Percentiles rank a stretch among this genome's conserved stretches.
These are phyloP conservation scores for Urechis unicinctus DNA, from an alignment of 2,888 invertebrate genomes.

Conservation along the genomic window DNA sequence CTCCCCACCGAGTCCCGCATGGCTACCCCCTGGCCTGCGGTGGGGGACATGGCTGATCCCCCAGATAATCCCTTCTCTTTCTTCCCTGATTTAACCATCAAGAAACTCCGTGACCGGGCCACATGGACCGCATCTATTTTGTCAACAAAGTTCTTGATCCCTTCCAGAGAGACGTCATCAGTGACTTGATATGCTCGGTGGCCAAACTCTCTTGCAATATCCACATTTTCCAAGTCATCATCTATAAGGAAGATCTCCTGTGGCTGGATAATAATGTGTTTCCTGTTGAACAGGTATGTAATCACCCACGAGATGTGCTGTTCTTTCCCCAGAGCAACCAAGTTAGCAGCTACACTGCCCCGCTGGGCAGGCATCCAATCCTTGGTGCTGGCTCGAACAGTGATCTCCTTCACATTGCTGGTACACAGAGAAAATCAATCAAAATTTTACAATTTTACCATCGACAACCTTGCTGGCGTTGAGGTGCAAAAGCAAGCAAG, in stretches of 20 bases:
- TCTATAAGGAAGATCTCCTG: conserved; percentile 35
- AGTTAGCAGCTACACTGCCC: not conserved
- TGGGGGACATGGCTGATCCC: too few relatives aligned
- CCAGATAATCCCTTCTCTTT: too few relatives aligned
- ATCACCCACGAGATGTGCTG: conserved; percentile 35
- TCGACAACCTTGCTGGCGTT: too few relatives aligned
- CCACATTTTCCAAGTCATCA: conserved; percentile 34
- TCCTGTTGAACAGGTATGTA: conserved; percentile 30
- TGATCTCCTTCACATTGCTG: conserved; percentile 31
- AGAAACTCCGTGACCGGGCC: not conserved
- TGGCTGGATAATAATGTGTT: conserved; percentile 29
- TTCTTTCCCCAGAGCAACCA: conserved; percentile 28
- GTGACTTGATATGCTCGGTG: conserved; percentile 31
- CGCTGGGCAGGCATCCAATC: conserved; percentile 27
- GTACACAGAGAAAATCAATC: not conserved
- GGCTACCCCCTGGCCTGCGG: too few relatives aligned
- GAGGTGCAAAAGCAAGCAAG: too few relatives aligned
- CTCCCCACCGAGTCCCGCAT: too few relatives aligned
- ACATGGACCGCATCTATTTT: conserved; percentile 2
- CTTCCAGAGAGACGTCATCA: conserved; percentile 22
- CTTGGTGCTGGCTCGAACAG: conserved; percentile 35
- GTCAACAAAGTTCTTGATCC: conserved; percentile 8
- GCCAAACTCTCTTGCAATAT: conserved; percentile 34
- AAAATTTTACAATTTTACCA: not conserved
- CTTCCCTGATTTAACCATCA: too few relatives aligned